phyloP scores from a whole-genome alignment of 2,888 invertebrate genomes.

The Agrochola macilenta region DNA sequence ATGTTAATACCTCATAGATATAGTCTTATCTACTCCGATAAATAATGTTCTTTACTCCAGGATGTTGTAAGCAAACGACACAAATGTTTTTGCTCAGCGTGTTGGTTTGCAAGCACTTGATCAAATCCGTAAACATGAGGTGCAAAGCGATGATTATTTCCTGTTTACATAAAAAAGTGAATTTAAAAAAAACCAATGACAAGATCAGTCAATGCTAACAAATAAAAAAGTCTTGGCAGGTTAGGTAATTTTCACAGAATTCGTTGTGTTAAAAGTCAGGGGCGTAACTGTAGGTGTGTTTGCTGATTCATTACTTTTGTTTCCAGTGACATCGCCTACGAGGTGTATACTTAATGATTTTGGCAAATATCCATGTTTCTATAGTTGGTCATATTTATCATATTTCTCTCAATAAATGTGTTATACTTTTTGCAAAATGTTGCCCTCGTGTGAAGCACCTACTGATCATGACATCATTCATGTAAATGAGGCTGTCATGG shows the following conservation, averaged over 20 bases:
- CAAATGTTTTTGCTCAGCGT: slow-evolving; percentile 2
- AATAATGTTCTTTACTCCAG: slow-evolving; percentile 52
- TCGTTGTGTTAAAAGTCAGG: slow-evolving; percentile 46
- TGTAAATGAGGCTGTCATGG: slow-evolving; percentile 72
- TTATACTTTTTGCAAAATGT: slow-evolving; percentile 21
- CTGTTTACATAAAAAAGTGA: slow-evolving; percentile 48
- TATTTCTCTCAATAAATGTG: slow-evolving; percentile 27
- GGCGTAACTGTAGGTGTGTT: slow-evolving; percentile 56
- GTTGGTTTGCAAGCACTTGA: slow-evolving; percentile 10
- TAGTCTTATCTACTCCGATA: slow-evolving; percentile 48
- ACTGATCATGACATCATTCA: slow-evolving; percentile 74
- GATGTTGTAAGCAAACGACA: slow-evolving; percentile 31
- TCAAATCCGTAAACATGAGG: slow-evolving; percentile 19
- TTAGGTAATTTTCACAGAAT: slow-evolving; percentile 59
- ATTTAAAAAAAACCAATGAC: slow-evolving; percentile 55
- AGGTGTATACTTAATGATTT: slow-evolving; percentile 18
- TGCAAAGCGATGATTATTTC: slow-evolving; percentile 42
- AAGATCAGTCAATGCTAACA: slow-evolving; percentile 38
- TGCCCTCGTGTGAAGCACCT: slow-evolving; percentile 13
- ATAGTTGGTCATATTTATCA: slow-evolving; percentile 39
- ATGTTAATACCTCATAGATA: slow-evolving; percentile 47
- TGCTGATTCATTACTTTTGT: slow-evolving; percentile 65
- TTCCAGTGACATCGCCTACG: slow-evolving; percentile 45
- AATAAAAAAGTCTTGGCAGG: slow-evolving; percentile 51
- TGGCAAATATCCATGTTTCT: slow-evolving; percentile 30